Percentiles rank a stretch among this genome's conserved stretches.
Evolutionary conservation across 2,888 invertebrate genomes (phyloP).

Genomic region (Pammene fasciana): DNA sequence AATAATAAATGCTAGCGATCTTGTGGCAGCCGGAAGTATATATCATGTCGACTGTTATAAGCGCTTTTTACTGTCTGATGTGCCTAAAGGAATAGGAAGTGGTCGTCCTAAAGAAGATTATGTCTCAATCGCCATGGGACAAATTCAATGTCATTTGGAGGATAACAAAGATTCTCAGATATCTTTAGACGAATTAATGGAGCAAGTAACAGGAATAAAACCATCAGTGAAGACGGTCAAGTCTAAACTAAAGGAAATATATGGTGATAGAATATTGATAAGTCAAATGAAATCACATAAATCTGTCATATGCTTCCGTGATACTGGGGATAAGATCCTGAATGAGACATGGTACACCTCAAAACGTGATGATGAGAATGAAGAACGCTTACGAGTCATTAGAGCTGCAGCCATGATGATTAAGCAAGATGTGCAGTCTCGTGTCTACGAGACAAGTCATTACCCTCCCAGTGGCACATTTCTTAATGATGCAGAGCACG

Average conservation of each 20-base stretch:
- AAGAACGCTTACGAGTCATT: conserved; percentile 29
- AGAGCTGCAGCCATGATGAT: conserved; percentile 23
- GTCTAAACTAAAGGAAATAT: conserved; percentile 15
- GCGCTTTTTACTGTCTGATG: conserved; percentile 15
- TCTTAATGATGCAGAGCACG: conserved; percentile 24
- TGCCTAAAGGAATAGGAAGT: conserved; percentile 10
- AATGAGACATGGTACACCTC: conserved; percentile 29
- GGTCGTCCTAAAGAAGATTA: conserved; percentile 25
- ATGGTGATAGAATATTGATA: conserved; percentile 18
- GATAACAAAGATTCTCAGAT: conserved; percentile 12
- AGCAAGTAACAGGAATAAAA: conserved; percentile 13
- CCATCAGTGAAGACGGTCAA: conserved; percentile 11
- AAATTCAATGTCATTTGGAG: conserved; percentile 17
- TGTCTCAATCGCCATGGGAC: conserved; percentile 18
- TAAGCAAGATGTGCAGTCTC: conserved; percentile 27
- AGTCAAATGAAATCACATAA: conserved; percentile 16
- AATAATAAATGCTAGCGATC: no score
- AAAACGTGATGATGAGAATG: conserved; percentile 15
- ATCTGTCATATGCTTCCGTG: conserved; percentile 7
- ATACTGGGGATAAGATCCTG: conserved; percentile 5
- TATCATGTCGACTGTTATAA: conserved; percentile 21
- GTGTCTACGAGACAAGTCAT: conserved; percentile 25
- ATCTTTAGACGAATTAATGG: conserved; percentile 10
- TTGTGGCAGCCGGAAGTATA: no score
- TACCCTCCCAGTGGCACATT: conserved; percentile 24